Percentiles rank a stretch among this genome's conserved stretches.
phyloP scores from a whole-genome alignment of 1,140 invertebrate species.

The Calephelis nemesis region DNA sequence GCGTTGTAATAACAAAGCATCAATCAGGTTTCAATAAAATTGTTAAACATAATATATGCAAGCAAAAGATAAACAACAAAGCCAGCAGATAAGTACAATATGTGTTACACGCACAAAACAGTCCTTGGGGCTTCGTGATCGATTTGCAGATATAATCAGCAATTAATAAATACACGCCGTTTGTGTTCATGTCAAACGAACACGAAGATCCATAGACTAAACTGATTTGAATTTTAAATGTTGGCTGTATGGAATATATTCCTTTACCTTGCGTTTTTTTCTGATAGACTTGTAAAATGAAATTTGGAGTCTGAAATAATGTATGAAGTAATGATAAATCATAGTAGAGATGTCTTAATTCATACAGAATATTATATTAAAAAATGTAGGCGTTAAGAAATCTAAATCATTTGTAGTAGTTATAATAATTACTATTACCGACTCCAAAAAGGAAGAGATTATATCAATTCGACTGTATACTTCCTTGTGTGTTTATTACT shows the following conservation, averaged over 20 bases:
- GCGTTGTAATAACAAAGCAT: too few relatives aligned
- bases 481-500: too few relatives aligned
- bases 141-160: slow-evolving; percentile 24
- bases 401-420: too few relatives aligned
- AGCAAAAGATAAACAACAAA: slow-evolving; percentile 13
- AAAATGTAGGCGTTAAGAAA: too few relatives aligned
- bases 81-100: slow-evolving; percentile 14
- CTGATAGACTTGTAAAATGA: background rate
- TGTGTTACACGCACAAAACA: slow-evolving; percentile 17
- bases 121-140: slow-evolving; percentile 25
- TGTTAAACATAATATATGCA: slow-evolving; percentile 3
- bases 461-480: too few relatives aligned
- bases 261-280: background rate
- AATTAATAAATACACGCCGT: slow-evolving; percentile 23
- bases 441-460: too few relatives aligned
- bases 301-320: background rate
- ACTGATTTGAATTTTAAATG: background rate
- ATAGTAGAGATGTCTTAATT: too few relatives aligned
- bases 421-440: too few relatives aligned
- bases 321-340: too few relatives aligned
- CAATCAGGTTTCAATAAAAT: background rate
- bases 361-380: too few relatives aligned
- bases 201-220: slow-evolving; percentile 8
- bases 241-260: slow-evolving; percentile 1
- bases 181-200: slow-evolving; percentile 19